phyloP scores from a whole-genome alignment of 2,888 invertebrate species.

The Sinhomidia bicolor region DNA sequence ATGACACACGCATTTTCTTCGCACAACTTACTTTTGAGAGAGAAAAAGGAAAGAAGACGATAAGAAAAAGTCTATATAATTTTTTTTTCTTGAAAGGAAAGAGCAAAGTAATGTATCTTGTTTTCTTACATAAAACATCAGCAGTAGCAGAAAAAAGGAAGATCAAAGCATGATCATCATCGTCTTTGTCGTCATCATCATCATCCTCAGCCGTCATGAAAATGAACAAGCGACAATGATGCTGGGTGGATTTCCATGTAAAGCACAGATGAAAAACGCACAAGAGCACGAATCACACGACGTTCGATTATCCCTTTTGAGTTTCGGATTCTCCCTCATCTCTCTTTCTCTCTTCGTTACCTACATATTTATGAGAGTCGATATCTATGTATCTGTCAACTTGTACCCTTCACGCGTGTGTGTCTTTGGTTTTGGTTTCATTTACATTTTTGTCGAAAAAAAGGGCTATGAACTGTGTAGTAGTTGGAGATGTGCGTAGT shows the following conservation, averaged over 20 bases:
- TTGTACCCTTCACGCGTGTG: not conserved
- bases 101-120: not conserved
- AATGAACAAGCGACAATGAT: not conserved
- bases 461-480: not conserved
- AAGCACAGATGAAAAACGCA: not conserved
- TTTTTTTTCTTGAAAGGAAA: slow-evolving; percentile 31
- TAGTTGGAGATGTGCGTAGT: too few relatives aligned
- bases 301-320: not conserved
- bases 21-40: not conserved
- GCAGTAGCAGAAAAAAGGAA: too few relatives aligned
- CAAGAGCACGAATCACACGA: not conserved
- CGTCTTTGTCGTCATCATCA: too few relatives aligned
- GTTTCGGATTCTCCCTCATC: too few relatives aligned
- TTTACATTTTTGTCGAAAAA: slow-evolving; percentile 26
- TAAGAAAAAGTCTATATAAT: not conserved
- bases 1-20: slow-evolving; percentile 47
- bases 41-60: too few relatives aligned
- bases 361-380: slow-evolving; percentile 58
- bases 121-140: not conserved
- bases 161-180: slow-evolving; percentile 15
- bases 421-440: slow-evolving; percentile 27
- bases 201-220: not conserved
- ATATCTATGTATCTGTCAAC: not conserved
- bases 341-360: too few relatives aligned
- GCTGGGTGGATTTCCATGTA: not conserved